Conservation (phyloP, 1,140 invertebrate species). For the Carcinoscorpius rotundicauda region DNA sequence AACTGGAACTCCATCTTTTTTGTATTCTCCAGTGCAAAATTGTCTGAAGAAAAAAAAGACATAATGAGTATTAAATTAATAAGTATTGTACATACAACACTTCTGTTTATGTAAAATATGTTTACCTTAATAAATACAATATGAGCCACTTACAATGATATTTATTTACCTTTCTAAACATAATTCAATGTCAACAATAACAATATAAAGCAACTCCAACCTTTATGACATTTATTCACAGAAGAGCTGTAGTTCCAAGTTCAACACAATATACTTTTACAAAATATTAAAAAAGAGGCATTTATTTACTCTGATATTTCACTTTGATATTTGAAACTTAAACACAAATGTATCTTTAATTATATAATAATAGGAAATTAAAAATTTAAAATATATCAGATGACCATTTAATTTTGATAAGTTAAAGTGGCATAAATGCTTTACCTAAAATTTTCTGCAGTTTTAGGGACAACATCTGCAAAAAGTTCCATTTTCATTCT, state of each 20-base stretch:
- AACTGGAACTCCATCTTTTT: slow-evolving; percentile 79
- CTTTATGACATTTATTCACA: too few relatives aligned
- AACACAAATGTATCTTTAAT: background rate
- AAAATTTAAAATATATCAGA: too few relatives aligned
- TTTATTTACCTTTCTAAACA: too few relatives aligned
- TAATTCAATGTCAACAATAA: too few relatives aligned
- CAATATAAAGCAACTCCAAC: too few relatives aligned
- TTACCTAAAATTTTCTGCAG: slow-evolving; percentile 86
- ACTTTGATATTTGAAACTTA: slow-evolving; percentile 5
- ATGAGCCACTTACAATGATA: too few relatives aligned
- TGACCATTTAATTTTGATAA: too few relatives aligned
- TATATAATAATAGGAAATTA: too few relatives aligned
- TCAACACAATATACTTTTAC: too few relatives aligned
- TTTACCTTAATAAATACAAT: too few relatives aligned
- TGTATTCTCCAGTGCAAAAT: slow-evolving; percentile 91
- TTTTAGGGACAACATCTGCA: slow-evolving; percentile 91
- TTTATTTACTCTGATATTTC: slow-evolving; percentile 9
- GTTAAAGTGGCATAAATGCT: background rate
- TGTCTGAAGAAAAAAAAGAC: slow-evolving; percentile 46
- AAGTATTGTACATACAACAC: slow-evolving; percentile 2
- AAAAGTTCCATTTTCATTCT: slow-evolving; percentile 93
- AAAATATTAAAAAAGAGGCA: background rate
- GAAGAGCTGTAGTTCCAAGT: too few relatives aligned
- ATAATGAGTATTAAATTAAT: slow-evolving; percentile 3
- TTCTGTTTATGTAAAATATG: too few relatives aligned